Percentiles rank a stretch among this genome's conserved stretches.
Conservation (phyloP, 2,113 vertebrate genomes). For the Perccottus glenii region DNA sequence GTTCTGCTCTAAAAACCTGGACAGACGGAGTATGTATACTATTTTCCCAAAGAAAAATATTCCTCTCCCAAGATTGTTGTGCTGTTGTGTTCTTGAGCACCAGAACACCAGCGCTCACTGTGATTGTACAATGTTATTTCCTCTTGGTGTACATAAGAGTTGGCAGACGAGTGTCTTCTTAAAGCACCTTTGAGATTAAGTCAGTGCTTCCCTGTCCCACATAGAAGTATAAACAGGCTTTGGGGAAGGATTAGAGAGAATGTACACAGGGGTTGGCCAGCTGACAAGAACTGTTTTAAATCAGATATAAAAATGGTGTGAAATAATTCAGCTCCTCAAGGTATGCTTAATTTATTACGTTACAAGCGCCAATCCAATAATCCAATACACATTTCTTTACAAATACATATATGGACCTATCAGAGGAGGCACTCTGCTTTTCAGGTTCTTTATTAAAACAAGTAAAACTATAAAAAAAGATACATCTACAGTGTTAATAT, state of each 20-base stretch:
- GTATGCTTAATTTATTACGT: constrained; percentile 28
- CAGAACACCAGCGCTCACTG: constrained; percentile 26
- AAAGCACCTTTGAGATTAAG: constrained; percentile 68
- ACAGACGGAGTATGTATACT: constrained; percentile 1
- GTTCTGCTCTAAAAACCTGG: neutral
- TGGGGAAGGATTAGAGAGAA: constrained; percentile 61
- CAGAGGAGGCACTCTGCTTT: constrained; percentile 3
- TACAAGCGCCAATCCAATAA: constrained; percentile 18
- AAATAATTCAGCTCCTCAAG: constrained; percentile 33
- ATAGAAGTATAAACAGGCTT: constrained; percentile 63
- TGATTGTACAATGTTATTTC: constrained; percentile 32
- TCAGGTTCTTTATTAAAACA: neutral
- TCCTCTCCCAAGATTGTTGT: constrained; percentile 18
- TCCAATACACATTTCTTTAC: neutral
- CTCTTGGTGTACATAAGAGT: constrained; percentile 38
- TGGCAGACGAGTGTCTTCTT: constrained; percentile 58
- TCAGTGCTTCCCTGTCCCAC: constrained; percentile 48
- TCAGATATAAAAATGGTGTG: constrained; percentile 59
- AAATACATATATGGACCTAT: constrained; percentile 1
- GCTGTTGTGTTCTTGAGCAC: constrained; percentile 12
- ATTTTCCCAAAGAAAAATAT: constrained; percentile 14
- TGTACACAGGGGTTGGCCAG: constrained; percentile 53
- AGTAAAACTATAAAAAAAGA: neutral
- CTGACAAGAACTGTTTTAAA: constrained; percentile 49
- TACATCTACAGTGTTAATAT: neutral